Conservation (phyloP, 2,888 invertebrate genomes). For the Cantharis nigra region DNA sequence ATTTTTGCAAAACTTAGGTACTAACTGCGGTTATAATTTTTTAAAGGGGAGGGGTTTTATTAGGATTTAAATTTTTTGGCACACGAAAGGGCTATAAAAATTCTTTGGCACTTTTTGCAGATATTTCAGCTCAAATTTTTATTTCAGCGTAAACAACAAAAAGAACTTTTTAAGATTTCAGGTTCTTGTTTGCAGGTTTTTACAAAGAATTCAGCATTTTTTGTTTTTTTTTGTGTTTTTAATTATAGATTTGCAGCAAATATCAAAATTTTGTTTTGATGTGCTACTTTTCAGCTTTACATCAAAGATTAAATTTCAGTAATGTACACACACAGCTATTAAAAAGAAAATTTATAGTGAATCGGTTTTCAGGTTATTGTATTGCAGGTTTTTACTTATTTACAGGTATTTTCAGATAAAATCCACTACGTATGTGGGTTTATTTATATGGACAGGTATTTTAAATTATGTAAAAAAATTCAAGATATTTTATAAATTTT, state of each 20-base stretch:
- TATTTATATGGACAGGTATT: constrained; percentile 16
- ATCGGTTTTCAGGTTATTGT: constrained; percentile 31
- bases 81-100: background rate
- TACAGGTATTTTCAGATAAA: constrained; percentile 32
- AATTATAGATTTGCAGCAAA: constrained; percentile 19
- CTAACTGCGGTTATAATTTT: background rate
- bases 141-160: constrained; percentile 17
- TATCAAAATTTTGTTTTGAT: constrained; percentile 21
- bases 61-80: background rate
- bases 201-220: constrained; percentile 15
- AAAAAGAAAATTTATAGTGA: constrained; percentile 17
- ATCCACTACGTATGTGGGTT: constrained; percentile 22
- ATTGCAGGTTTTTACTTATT: constrained; percentile 21
- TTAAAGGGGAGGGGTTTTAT: background rate
- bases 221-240: constrained; percentile 4
- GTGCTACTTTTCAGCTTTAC: constrained; percentile 29
- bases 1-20: background rate
- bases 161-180: constrained; percentile 16
- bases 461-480: constrained; percentile 19
- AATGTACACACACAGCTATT: background rate
- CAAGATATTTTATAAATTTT: constrained; percentile 27
- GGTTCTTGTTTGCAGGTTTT: constrained; percentile 24
- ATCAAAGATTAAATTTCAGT: constrained; percentile 15
- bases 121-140: constrained; percentile 20
- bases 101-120: constrained; percentile 10